These are phyloP conservation scores for Rhadinocentrus ornatus DNA, from an alignment of 2,797 vertebrate genomes.

Conservation along the genomic window DNA sequence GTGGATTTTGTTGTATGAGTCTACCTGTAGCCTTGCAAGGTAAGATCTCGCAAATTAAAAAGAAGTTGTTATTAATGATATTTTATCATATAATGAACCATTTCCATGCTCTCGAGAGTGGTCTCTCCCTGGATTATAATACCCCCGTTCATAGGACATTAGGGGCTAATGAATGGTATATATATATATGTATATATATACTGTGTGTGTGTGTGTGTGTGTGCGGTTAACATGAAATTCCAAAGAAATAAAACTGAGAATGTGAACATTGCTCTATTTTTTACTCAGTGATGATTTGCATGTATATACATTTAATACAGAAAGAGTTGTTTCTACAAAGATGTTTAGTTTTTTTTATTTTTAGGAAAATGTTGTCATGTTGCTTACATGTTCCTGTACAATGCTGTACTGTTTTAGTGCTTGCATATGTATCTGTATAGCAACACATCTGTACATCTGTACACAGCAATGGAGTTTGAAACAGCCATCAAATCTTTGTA, in stretches of 20 bases:
- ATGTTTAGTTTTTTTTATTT: slow-evolving; percentile 9
- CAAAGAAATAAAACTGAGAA: not conserved
- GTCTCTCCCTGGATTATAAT: not conserved
- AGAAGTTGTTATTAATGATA: not conserved
- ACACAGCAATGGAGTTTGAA: slow-evolving; percentile 11
- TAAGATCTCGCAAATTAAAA: slow-evolving; percentile 2
- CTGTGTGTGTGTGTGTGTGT: slow-evolving; percentile 1
- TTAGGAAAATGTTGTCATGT: slow-evolving; percentile 6
- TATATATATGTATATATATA: not conserved
- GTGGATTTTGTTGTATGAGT: not conserved
- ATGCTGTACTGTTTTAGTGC: slow-evolving; percentile 5
- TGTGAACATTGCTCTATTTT: slow-evolving; percentile 33
- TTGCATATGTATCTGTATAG: slow-evolving; percentile 6
- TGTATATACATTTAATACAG: slow-evolving; percentile 27
- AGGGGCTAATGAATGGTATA: not conserved
- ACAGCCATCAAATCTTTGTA: slow-evolving; percentile 2
- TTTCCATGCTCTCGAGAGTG: not conserved
- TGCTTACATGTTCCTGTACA: not conserved
- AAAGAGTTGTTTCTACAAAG: slow-evolving; percentile 13
- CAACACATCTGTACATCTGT: slow-evolving; percentile 16
- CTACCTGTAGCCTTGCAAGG: too few species aligned
- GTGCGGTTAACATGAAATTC: not conserved
- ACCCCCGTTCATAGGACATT: not conserved
- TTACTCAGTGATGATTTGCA: slow-evolving; percentile 36
- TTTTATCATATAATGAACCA: not conserved